Base-by-base conservation (phyloP, 2,797 vertebrate genomes). In the Heterohyrax brucei region DNA sequence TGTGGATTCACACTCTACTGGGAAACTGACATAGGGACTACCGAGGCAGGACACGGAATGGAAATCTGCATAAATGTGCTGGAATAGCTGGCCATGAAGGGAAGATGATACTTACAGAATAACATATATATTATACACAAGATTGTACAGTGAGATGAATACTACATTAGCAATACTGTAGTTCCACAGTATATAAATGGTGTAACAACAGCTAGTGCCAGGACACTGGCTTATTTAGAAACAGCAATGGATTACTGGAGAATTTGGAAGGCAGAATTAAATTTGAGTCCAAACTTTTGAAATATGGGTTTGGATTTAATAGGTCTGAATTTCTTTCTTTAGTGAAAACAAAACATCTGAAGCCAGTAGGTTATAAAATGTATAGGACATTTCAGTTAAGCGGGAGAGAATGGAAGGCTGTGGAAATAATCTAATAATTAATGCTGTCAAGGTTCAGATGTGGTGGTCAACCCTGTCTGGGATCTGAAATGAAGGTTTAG, bases 201-300 rank as follows among this genome's bases (percentile, higher is more conserved):
- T 44, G 21, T 68, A 68, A 72, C 16, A 59, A 91, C 44, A 30
- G 13, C 4, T 24, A 73, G 0, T 81, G 26, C 30, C 50, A 56
- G 3, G 64, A 72, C 30, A 44, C 16, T 24, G 24, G 53, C 75
- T 94, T 82, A 81, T 19, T 95, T 72, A 92, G 85, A 95, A 92
- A 95, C 4, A 73, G 13, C n/a, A 48, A 19, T 82, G 10, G 24
- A 61, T 79, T 62, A 28, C 39, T 68, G 26, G 44, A 86, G 72
- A 80, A 80, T 22, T 73, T 70, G 46, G 28, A 61, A 33, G 39
- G 18, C 3, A 46, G 28, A 78, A 70, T 85, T 62, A 80, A 81
- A 87, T 86, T 33, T 80, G 50, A 89, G 30, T 77, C 12, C 9
- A 77, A 88, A 77, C 5, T 77, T 73, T 22, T 53, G 70, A 87